Evolutionary conservation across 2,888 invertebrate species (phyloP).

Genomic region (Arenicola marina): DNA sequence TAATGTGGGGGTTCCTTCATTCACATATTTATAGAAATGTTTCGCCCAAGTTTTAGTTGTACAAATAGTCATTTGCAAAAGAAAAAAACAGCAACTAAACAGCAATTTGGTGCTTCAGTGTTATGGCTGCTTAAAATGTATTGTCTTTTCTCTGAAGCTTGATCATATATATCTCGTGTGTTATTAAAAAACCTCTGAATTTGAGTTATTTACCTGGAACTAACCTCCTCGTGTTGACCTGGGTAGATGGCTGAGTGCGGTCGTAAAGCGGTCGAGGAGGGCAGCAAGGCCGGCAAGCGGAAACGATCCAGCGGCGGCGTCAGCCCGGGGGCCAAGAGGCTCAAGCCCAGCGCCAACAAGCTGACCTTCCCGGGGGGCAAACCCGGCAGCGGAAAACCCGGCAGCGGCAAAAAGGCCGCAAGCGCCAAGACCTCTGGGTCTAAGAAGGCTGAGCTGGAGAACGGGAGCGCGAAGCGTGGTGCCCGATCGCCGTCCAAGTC

Average conservation of each 20-base stretch:
- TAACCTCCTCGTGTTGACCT: not conserved
- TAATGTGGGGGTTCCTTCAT: no score
- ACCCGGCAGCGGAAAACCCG: not conserved
- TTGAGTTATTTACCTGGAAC: no score
- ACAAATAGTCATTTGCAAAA: not conserved
- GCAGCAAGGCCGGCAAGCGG: constrained; percentile 6
- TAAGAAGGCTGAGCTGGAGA: not conserved
- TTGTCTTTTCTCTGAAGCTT: no score
- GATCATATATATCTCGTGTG: no score
- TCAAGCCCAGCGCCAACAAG: no score
- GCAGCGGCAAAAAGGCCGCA: not conserved
- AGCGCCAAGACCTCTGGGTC: not conserved
- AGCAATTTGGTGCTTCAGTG: no score
- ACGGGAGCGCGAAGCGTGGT: no score
- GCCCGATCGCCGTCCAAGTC: not conserved
- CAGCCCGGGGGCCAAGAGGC: no score
- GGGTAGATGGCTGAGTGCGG: constrained; percentile 43
- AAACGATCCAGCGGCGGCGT: not conserved
- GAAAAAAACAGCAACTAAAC: not conserved
- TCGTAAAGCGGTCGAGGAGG: constrained; percentile 38
- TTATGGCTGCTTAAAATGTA: no score
- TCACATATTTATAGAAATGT: not conserved
- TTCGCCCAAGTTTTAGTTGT: not conserved
- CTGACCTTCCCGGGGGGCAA: not conserved
- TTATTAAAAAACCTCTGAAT: no score